Conservation (phyloP, 2,888 invertebrate genomes). For the Cantharis nigra region DNA sequence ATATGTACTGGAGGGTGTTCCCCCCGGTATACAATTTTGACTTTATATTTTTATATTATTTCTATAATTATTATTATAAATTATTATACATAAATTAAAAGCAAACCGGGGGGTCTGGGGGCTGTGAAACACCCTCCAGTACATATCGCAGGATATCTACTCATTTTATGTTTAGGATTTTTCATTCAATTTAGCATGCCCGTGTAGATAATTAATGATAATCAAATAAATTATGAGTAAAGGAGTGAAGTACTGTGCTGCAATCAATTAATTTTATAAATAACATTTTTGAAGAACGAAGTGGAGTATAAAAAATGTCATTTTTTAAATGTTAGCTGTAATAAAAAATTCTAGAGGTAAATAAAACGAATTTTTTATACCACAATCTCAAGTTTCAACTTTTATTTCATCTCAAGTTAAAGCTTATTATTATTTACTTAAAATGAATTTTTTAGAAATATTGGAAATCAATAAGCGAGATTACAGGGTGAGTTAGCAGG, state of each 20-base stretch:
- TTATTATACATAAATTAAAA: no score
- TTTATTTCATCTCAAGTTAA: not conserved
- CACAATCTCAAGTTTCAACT: not conserved
- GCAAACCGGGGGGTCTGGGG: no score
- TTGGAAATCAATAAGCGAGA: not conserved
- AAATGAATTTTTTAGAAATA: not conserved
- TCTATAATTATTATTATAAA: no score
- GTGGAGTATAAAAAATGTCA: not conserved
- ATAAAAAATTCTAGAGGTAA: not conserved
- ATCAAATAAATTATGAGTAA: no score
- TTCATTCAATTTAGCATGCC: no score
- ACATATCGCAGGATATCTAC: no score
- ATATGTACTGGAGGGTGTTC: no score
- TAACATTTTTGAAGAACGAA: not conserved
- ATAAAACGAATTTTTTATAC: not conserved
- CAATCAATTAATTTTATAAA: not conserved
- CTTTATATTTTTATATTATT: no score
- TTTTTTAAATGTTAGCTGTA: not conserved
- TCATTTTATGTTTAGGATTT: no score
- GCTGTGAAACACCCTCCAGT: no score
- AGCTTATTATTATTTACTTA: not conserved
- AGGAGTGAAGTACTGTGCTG: not conserved
- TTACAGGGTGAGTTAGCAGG: not conserved
- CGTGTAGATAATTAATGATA: no score
- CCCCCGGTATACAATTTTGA: no score